A percentile compares a stretch with the other conserved stretches of the same genome.
These are phyloP conservation scores for Mesorhabditis belari DNA, from an alignment of 2,888 invertebrate genomes.

Conservation along the genomic window DNA sequence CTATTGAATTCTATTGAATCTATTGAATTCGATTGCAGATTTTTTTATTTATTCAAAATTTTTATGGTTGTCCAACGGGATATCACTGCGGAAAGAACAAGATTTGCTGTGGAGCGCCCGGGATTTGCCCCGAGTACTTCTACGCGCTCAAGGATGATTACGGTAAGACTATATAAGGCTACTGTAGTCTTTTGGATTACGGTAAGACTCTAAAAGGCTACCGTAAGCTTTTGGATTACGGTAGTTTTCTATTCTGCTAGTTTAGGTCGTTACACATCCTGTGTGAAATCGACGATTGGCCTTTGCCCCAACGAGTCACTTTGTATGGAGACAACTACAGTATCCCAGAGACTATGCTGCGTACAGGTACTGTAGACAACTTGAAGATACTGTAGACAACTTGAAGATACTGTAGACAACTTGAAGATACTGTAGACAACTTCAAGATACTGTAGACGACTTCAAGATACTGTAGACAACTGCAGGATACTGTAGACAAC, in stretches of 20 bases:
- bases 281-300: not conserved
- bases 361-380: not conserved
- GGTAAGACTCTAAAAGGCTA: too few relatives aligned
- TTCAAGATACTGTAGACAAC: too few relatives aligned
- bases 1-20: not conserved
- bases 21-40: not conserved
- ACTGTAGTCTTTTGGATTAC: too few relatives aligned
- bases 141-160: constrained; percentile 6
- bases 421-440: too few relatives aligned
- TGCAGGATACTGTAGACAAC: too few relatives aligned
- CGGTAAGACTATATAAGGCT: too few relatives aligned
- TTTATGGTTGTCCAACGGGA: constrained; percentile 7
- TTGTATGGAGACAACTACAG: not conserved
- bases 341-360: not conserved
- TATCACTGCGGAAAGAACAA: constrained; percentile 10
- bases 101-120: constrained; percentile 10
- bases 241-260: not conserved
- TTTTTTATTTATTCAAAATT: not conserved
- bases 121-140: constrained; percentile 5
- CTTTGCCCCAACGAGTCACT: not conserved
- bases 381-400: too few relatives aligned
- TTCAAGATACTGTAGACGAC: too few relatives aligned
- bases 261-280: not conserved
- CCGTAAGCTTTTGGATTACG: too few relatives aligned
- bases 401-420: too few relatives aligned